Percentiles rank a stretch among this genome's conserved stretches.
Conservation (phyloP, 2,797 vertebrate species). For the Phataginus tricuspis region DNA sequence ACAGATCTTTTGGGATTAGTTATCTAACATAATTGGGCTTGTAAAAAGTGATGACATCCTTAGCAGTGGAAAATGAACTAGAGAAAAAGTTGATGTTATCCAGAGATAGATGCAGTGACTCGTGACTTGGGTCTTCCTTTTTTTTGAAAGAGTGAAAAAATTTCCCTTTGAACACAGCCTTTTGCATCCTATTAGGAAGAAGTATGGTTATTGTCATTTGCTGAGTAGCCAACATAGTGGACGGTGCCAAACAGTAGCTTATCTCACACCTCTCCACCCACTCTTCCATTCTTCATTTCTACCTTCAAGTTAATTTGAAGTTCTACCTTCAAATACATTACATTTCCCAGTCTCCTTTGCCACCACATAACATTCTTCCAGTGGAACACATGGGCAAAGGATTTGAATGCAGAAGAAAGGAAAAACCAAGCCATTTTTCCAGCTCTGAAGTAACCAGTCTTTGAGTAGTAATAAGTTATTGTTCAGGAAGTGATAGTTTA, state of each 20-base stretch:
- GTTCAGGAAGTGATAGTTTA: neutral
- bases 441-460: neutral
- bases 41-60: neutral
- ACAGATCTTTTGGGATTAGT: neutral
- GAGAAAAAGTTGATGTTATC: neutral
- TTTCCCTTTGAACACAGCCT: neutral
- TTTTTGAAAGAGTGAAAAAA: neutral
- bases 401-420: neutral
- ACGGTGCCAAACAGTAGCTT: neutral
- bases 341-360: neutral
- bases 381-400: neutral
- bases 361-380: neutral
- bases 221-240: neutral
- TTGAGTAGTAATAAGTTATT: neutral
- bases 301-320: neutral
- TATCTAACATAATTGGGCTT: neutral
- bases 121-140: neutral
- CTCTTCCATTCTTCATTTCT: neutral
- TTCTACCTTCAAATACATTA: neutral
- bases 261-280: neutral
- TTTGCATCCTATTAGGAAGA: neutral
- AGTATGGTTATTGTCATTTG: neutral
- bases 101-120: neutral
- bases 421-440: neutral
- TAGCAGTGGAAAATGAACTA: neutral